Percentiles rank a stretch among this genome's conserved stretches.
Evolutionary conservation across 2,888 invertebrate species (phyloP).

Genomic region (Oithona nana): DNA sequence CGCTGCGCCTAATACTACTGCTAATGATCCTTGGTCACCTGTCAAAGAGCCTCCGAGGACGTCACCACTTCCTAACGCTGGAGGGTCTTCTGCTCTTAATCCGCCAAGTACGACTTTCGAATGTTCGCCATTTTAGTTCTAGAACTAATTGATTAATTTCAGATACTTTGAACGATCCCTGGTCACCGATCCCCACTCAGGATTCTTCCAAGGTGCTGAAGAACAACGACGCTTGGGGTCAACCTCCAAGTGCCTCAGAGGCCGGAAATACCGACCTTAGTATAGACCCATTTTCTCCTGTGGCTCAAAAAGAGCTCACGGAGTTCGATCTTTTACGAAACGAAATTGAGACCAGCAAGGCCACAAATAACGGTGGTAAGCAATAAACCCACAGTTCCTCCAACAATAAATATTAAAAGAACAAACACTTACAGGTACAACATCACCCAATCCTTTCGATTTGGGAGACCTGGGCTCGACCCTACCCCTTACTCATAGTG

Average conservation of each 20-base stretch:
- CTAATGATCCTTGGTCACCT: constrained; percentile 28
- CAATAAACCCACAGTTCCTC: too few species aligned
- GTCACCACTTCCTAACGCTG: constrained; percentile 21
- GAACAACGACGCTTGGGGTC: not conserved
- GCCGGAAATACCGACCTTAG: too few species aligned
- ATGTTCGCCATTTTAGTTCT: too few species aligned
- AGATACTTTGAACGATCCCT: not conserved
- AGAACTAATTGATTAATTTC: not conserved
- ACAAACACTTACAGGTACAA: too few species aligned
- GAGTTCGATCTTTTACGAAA: not conserved
- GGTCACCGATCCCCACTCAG: not conserved
- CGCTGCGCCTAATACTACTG: constrained; percentile 24
- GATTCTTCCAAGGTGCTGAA: not conserved
- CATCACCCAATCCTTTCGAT: constrained; percentile 48
- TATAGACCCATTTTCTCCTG: not conserved
- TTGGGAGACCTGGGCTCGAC: constrained; percentile 39
- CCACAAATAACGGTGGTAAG: too few species aligned
- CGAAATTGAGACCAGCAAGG: not conserved
- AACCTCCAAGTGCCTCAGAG: not conserved
- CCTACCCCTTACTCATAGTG: constrained; percentile 3
- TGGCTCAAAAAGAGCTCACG: not conserved
- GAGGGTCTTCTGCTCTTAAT: not conserved
- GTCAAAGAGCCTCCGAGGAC: constrained; percentile 21
- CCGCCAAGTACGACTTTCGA: not conserved
- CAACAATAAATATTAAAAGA: too few species aligned